Percentiles rank a stretch among this genome's conserved stretches.
phyloP scores from a whole-genome alignment of 2,888 invertebrate species.

The Epiblema foenella region DNA sequence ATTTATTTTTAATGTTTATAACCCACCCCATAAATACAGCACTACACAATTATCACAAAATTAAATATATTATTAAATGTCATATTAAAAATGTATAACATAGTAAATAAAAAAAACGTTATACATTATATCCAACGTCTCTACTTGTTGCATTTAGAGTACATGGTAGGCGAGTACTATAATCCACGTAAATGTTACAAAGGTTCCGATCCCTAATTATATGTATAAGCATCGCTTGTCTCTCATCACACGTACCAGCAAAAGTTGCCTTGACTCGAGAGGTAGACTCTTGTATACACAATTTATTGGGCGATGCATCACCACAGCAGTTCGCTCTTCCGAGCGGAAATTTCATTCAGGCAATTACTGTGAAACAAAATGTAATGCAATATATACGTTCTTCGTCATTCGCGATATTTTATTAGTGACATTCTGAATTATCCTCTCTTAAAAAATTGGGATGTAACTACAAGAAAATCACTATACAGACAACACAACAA shows the following conservation, averaged over 20 bases:
- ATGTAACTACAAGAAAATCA: conserved; percentile 11
- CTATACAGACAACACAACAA: background rate
- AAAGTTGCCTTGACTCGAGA: conserved; percentile 59
- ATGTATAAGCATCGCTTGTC: background rate
- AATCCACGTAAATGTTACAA: background rate
- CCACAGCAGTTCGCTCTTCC: conserved; percentile 55
- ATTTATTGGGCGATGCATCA: conserved; percentile 67
- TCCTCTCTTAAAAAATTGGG: conserved; percentile 9
- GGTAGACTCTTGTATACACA: conserved; percentile 58
- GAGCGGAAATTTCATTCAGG: conserved; percentile 55
- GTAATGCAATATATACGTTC: conserved; percentile 28
- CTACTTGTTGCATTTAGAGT: background rate
- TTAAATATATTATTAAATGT: too few species aligned
- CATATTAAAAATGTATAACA: too few species aligned
- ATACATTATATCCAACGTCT: background rate
- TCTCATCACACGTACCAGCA: conserved; percentile 10
- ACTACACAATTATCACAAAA: too few species aligned
- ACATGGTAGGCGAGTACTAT: background rate
- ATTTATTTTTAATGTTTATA: too few species aligned
- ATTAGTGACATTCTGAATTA: conserved; percentile 22
- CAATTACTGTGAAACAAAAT: conserved; percentile 49
- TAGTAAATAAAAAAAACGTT: too few species aligned
- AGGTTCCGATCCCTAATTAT: background rate
- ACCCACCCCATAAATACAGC: too few species aligned
- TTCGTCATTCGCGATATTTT: conserved; percentile 11